These are phyloP conservation scores for Indicator maculatus DNA, from an alignment of 2,113 vertebrate genomes.

Conservation along the genomic window DNA sequence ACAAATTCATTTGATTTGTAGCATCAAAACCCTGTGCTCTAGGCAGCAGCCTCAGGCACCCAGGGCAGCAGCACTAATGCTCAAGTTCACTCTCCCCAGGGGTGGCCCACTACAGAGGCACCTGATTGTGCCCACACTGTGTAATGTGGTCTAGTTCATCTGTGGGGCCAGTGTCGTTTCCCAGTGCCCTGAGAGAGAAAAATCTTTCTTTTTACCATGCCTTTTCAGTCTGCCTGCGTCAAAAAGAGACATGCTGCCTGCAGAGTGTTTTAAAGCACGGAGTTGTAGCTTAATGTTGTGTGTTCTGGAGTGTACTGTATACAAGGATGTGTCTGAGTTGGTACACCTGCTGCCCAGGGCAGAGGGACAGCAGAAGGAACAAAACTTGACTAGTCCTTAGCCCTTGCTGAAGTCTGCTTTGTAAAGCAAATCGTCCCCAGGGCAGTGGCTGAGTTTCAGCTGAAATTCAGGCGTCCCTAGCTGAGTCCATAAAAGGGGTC, in stretches of 20 bases:
- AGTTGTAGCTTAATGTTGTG: neutral
- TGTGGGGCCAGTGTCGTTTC: neutral
- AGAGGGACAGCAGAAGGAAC: neutral
- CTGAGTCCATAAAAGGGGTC: neutral
- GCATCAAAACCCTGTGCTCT: neutral
- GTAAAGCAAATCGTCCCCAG: neutral
- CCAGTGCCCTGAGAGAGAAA: neutral
- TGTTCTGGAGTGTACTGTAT: neutral
- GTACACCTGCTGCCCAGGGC: neutral
- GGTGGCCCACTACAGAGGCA: neutral
- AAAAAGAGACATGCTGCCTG: neutral
- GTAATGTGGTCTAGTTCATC: neutral
- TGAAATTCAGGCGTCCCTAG: neutral
- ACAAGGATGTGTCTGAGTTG: neutral
- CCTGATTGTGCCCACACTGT: neutral
- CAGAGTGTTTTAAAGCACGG: neutral
- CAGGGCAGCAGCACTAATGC: neutral
- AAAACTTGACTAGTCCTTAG: neutral
- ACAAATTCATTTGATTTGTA: neutral
- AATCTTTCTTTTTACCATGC: neutral
- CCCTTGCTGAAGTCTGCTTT: neutral
- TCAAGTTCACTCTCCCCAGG: neutral
- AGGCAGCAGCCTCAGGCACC: neutral
- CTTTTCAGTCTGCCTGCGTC: neutral
- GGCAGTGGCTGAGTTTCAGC: neutral